Evolutionary conservation across 1,140 invertebrate species (phyloP), one percentile per base, ranked within the genome.

Genomic region (Marisa cornuarietis): DNA sequence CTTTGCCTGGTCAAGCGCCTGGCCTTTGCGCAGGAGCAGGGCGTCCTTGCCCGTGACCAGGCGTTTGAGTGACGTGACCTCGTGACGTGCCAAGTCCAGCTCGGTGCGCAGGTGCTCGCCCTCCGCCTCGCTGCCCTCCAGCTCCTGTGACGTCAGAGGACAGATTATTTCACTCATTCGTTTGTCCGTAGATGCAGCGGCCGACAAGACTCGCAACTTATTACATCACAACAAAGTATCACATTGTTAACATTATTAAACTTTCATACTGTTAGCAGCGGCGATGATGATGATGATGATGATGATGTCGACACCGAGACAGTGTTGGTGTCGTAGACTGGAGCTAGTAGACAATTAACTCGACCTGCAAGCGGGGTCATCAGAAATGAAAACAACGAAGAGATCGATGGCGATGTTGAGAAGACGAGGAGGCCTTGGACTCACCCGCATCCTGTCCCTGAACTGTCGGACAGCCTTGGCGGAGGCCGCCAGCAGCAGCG

Each of bases 1-100:
- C 85, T 87, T 88, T 10, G 87, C 85, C 20, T 87, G 81, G 24
- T 87, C 86, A 54, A 88, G 78, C 13, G 85, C 85, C 77, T 87
- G 86, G n/a, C 85, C 81, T 72, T 85, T 87, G 76, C 87, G 86
- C 26, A 83, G 61, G 1, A 88, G 82, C 18, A 88, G 83, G 22
- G 78, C 80, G 71, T 88, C 85, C 74, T 88, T 88, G 26, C 87
- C 86, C n/a, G 71, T 78, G 80, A 88, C 78, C 5, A 88, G 77
- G 26, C 81, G 74, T 78, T 88, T 88, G 61, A 88, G 80, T 24
- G 87, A 83, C 1, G 78, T 42, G 7, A 83, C 79, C 76, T 88
- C 87, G 79, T 82, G 83, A 42, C 83, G 82, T 3, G 82, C 65
- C 31, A 86, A 66, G 11, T 84, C 71, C 65, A 89, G 58, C 42